These are phyloP conservation scores for Channa striata DNA, from an alignment of 2,797 vertebrate species.

Conservation along the genomic window DNA sequence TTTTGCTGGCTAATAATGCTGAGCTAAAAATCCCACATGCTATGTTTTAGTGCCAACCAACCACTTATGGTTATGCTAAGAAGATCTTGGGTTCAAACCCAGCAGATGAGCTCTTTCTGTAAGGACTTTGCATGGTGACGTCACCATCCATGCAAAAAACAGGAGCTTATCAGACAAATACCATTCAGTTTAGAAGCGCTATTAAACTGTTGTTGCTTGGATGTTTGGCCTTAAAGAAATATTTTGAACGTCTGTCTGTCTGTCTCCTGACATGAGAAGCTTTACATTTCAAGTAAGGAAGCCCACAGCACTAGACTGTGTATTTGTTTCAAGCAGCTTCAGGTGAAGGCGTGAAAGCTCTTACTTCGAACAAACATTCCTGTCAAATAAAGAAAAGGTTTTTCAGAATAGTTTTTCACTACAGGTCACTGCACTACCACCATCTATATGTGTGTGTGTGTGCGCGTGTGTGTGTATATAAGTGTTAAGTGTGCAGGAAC, in stretches of 20 bases:
- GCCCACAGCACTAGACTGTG: neutral
- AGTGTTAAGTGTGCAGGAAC: conserved; percentile 3
- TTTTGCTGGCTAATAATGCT: neutral
- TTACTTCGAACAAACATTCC: neutral
- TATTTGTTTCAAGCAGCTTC: conserved; percentile 2
- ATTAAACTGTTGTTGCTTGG: neutral
- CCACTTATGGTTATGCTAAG: too few species aligned
- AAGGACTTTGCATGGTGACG: too few species aligned
- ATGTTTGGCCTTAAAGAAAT: neutral
- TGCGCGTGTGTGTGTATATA: neutral
- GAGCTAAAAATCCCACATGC: too few species aligned
- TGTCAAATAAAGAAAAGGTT: conserved; percentile 9
- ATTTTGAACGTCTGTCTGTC: neutral
- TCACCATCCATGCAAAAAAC: too few species aligned
- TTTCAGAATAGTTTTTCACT: conserved; percentile 31
- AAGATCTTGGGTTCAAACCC: too few species aligned
- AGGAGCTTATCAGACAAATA: too few species aligned
- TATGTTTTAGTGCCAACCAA: neutral
- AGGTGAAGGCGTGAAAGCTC: conserved; percentile 24
- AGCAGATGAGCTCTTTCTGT: too few species aligned
- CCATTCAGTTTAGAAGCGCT: too few species aligned
- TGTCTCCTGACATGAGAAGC: neutral
- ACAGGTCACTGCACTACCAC: conserved; percentile 32
- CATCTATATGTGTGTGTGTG: conserved; percentile 7
- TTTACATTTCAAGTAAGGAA: neutral